Base-by-base conservation (phyloP, 2,888 invertebrate species). In the Pterostichus niger region DNA sequence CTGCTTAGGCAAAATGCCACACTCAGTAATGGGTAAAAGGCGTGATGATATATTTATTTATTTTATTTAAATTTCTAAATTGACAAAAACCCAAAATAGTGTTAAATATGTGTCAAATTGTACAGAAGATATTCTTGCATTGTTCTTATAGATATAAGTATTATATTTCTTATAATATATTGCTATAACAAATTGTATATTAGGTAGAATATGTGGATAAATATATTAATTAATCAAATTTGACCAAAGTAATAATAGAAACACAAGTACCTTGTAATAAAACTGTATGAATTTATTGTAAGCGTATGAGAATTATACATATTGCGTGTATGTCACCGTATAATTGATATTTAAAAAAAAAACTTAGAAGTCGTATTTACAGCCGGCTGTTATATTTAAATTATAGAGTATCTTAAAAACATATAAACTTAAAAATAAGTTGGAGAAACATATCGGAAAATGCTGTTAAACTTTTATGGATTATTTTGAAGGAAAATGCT, bases 151-250 rank as follows among this genome's bases (percentile, higher is more conserved):
- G 33, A 40, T 9, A 49, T 49, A 49, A 49, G 5, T 49, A 46
- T 24, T 73, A 77, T 77, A 77, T 77, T 77, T 77, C 56, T 77
- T 56, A 77, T 77, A 77, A 75, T 75, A 76, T 40, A 49, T 56
- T 77, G 77, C 77, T 77, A 46, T 54, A 44, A 49, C 35, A 77
- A 13, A 59, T 56, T 77, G 77, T 77, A 77, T 40, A 77, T 77
- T 77, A 77, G 77, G 10, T 56, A 77, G 59, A 77, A 54, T 77
- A 77, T 77, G 56, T 77, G 77, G 59, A 77, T 77, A 56, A 77
- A 77, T 77, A 77, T 56, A 75, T 17, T 6, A 33, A 73, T 31
- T 76, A 76, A 76, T 52, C 52, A 76, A 52, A 31, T 76, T 54
- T 76, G 77, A 77, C 77, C 77, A 77, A 77, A 77, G 35, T 77